Percentiles rank a stretch among this genome's conserved stretches.
These are phyloP conservation scores for Venturia canescens DNA, from an alignment of 1,140 invertebrate genomes.

Conservation along the genomic window DNA sequence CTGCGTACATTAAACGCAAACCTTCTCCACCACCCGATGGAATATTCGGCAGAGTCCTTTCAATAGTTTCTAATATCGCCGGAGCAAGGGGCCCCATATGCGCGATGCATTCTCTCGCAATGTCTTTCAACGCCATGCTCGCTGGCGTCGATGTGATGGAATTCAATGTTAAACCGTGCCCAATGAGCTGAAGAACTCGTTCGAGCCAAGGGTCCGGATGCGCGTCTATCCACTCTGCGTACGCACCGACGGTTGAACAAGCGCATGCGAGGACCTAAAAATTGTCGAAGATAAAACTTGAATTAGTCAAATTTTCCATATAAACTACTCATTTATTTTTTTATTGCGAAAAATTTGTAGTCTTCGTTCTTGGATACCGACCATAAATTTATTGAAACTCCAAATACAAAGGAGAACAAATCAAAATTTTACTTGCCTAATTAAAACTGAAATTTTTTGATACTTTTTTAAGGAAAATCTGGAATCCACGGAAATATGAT, in stretches of 20 bases:
- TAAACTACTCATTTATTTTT: too few relatives aligned
- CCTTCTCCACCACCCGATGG: constrained; percentile 76
- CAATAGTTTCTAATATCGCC: constrained; percentile 69
- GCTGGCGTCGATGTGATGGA: constrained; percentile 85
- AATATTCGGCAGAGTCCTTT: constrained; percentile 62
- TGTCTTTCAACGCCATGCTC: constrained; percentile 91
- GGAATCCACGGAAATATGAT: too few relatives aligned
- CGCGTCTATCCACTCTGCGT: constrained; percentile 88
- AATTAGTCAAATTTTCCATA: too few relatives aligned
- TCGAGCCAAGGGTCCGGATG: constrained; percentile 84
- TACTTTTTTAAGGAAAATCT: too few relatives aligned
- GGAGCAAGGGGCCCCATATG: constrained; percentile 84
- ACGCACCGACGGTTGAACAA: constrained; percentile 80
- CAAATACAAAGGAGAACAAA: too few relatives aligned
- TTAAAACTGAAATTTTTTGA: too few relatives aligned
- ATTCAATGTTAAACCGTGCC: constrained; percentile 81
- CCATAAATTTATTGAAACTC: too few relatives aligned
- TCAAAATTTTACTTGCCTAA: too few relatives aligned
- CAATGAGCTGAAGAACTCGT: constrained; percentile 82
- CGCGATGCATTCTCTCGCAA: constrained; percentile 86
- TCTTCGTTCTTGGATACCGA: too few relatives aligned
- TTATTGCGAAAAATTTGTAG: too few relatives aligned
- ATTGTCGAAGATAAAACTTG: not conserved
- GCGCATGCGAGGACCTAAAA: constrained; percentile 67
- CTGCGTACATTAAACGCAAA: constrained; percentile 85